Evolutionary conservation across 2,888 invertebrate genomes (phyloP).

Genomic region (Drosophila pullipes): DNA sequence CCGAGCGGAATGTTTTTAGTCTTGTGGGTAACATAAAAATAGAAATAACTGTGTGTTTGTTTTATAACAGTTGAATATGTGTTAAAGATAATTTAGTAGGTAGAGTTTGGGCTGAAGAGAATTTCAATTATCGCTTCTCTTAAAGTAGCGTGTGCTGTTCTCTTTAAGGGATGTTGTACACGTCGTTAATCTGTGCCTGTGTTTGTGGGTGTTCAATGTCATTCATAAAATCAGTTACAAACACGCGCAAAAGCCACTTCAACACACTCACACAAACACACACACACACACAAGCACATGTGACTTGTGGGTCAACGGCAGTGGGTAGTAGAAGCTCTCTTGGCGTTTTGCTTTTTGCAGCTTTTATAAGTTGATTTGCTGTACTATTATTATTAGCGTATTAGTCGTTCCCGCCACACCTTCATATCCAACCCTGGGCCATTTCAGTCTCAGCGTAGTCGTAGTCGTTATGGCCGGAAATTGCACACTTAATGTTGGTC

Average conservation of each 20-base stretch:
- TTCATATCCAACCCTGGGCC: not conserved
- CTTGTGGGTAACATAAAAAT: constrained; percentile 25
- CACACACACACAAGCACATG: constrained; percentile 8
- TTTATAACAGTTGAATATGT: constrained; percentile 35
- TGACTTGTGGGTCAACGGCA: constrained; percentile 67
- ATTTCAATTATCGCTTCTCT: constrained; percentile 19
- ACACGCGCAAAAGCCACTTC: not conserved
- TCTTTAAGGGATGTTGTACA: constrained; percentile 33
- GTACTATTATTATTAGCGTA: constrained; percentile 56
- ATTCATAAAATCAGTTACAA: constrained; percentile 70
- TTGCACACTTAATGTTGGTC: constrained; percentile 45
- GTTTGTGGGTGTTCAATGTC: constrained; percentile 63
- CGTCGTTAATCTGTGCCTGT: constrained; percentile 14
- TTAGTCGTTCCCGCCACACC: constrained; percentile 39
- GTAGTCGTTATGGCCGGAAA: constrained; percentile 47
- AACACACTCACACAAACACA: not conserved
- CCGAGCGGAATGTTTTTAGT: constrained; percentile 36
- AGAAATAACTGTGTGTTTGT: not conserved
- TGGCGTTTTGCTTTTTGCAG: constrained; percentile 35
- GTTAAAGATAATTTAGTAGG: constrained; percentile 11
- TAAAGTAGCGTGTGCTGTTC: not conserved
- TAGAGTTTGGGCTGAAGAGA: constrained; percentile 24
- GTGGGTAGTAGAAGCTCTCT: constrained; percentile 56
- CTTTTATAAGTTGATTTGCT: constrained; percentile 60
- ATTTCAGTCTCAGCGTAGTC: constrained; percentile 6